phyloP scores from a whole-genome alignment of 2,888 invertebrate genomes.

The Ophraella communa region DNA sequence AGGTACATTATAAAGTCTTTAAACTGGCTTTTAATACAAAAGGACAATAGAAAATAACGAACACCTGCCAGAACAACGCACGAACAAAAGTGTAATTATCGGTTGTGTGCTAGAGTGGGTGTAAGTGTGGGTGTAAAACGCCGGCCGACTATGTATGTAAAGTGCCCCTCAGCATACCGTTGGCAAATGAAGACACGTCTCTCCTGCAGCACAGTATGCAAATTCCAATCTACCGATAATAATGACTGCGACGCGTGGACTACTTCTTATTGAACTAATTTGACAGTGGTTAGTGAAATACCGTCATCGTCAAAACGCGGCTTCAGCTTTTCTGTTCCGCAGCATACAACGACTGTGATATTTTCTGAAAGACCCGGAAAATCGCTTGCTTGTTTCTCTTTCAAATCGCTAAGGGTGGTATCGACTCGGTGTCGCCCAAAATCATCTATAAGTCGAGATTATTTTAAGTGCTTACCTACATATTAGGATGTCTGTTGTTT shows the following conservation, averaged over 20 bases:
- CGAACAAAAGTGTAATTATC: constrained; percentile 34
- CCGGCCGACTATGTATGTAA: constrained; percentile 33
- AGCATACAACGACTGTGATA: constrained; percentile 41
- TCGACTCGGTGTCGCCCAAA: constrained; percentile 7
- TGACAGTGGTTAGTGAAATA: constrained; percentile 56
- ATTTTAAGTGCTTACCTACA: not conserved
- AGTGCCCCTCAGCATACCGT: constrained; percentile 53
- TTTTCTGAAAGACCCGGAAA: constrained; percentile 36
- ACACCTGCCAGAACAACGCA: not conserved
- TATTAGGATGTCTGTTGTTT: too few relatives aligned
- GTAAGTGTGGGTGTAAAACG: constrained; percentile 9
- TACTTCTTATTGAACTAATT: constrained; percentile 64
- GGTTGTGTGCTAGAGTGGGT: constrained; percentile 13
- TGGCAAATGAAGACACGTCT: constrained; percentile 58
- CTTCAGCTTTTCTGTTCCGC: constrained; percentile 49
- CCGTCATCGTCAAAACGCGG: constrained; percentile 44
- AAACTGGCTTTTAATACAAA: not conserved
- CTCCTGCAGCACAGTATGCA: constrained; percentile 50
- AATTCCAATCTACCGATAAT: constrained; percentile 59
- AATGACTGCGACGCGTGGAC: constrained; percentile 62
- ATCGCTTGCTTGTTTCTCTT: constrained; percentile 6
- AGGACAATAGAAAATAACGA: constrained; percentile 1
- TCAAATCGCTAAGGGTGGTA: constrained; percentile 23
- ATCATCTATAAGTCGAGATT: not conserved
- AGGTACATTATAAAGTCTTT: not conserved